phyloP scores from a whole-genome alignment of 1,140 invertebrate species.

The Cephus cinctus region DNA sequence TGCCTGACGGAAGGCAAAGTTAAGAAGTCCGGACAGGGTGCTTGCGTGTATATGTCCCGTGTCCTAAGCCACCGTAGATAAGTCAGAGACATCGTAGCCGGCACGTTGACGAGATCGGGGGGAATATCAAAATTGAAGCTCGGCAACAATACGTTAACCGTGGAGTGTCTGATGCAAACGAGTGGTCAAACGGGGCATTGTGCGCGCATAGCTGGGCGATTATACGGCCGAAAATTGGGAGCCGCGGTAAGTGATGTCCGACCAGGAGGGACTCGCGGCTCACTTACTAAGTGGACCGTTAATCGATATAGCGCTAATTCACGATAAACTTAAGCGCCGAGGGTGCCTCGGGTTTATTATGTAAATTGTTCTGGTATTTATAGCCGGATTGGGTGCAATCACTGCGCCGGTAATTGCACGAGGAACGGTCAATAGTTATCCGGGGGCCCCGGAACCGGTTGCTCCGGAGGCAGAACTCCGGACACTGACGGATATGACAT shows the following conservation, averaged over 20 bases:
- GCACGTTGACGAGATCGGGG: conserved; percentile 6
- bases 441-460: conserved; percentile 8
- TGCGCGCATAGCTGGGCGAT: conserved; percentile 23
- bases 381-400: conserved; percentile 19
- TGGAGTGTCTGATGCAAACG: conserved; percentile 3
- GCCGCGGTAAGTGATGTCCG: conserved; percentile 6
- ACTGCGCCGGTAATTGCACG: conserved; percentile 20
- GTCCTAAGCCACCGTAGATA: too few species aligned
- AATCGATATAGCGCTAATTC: conserved; percentile 3
- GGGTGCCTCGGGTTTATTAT: conserved; percentile 28
- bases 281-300: not conserved
- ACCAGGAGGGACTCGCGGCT: conserved; percentile 8
- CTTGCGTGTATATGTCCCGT: too few species aligned
- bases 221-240: conserved; percentile 14
- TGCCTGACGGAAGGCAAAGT: too few species aligned
- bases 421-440: conserved; percentile 14
- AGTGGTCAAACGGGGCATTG: conserved; percentile 22
- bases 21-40: too few species aligned
- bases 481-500: conserved; percentile 49
- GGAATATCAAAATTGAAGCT: conserved; percentile 11
- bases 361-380: conserved; percentile 26
- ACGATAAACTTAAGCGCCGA: conserved; percentile 1
- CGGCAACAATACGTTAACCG: conserved; percentile 2
- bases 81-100: too few species aligned
- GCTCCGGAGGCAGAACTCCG: conserved; percentile 13